Evolutionary conservation across 2,888 invertebrate genomes (phyloP).

Genomic region (Chirona hameri): DNA sequence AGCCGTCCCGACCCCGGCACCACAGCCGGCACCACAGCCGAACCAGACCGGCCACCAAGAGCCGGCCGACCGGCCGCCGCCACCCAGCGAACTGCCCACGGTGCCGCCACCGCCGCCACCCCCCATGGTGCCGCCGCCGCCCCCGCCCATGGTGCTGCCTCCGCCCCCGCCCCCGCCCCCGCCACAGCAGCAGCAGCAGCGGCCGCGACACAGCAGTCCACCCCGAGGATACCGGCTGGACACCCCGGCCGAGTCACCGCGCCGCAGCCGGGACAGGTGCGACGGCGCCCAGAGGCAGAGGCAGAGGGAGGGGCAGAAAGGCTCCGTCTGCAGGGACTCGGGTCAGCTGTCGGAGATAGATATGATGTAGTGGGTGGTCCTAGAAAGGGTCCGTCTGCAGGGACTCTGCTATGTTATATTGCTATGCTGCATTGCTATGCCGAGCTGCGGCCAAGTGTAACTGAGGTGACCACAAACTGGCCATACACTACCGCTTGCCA

Average conservation of each 20-base stretch:
- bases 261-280: not conserved
- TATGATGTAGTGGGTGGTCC: no score
- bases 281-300: not conserved
- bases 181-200: not conserved
- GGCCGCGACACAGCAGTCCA: not conserved
- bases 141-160: not conserved
- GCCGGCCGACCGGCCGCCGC: not conserved
- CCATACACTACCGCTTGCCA: no score
- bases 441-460: no score
- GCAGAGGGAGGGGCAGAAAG: not conserved
- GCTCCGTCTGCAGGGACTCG: no score
- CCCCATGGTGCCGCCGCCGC: not conserved
- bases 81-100: not conserved
- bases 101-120: not conserved
- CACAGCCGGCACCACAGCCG: not conserved
- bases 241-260: not conserved
- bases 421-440: no score
- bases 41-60: no score
- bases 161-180: not conserved
- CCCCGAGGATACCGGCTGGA: not conserved
- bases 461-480: no score
- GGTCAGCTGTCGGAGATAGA: no score
- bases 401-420: no score
- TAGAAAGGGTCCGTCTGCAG: no score
- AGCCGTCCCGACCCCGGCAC: not conserved